These are phyloP conservation scores for Enteromius afrohamiltoni DNA, from an alignment of 2,797 vertebrate species.

Conservation along the genomic window DNA sequence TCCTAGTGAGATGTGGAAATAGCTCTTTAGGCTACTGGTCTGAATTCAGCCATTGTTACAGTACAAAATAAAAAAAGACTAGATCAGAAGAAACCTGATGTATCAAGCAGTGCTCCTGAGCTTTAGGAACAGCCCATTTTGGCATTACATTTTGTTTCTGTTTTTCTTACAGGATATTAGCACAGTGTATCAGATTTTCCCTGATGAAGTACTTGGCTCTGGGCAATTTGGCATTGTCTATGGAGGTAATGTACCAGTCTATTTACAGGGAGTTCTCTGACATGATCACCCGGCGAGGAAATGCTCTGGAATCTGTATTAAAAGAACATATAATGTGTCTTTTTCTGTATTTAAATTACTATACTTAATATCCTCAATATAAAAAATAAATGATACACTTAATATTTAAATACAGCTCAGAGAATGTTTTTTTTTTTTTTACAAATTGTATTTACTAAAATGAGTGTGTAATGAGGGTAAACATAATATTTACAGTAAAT, in stretches of 20 bases:
- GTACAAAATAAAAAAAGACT: constrained; percentile 45
- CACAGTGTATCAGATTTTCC: constrained; percentile 96
- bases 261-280: constrained; percentile 8
- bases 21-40: constrained; percentile 70
- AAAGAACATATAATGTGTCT: neutral
- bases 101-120: constrained; percentile 33
- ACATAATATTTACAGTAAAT: neutral
- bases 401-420: neutral
- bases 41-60: constrained; percentile 59
- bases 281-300: neutral
- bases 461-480: neutral
- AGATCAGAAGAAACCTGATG: constrained; percentile 35
- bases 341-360: neutral
- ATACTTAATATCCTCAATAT: neutral
- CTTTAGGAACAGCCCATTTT: constrained; percentile 23
- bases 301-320: neutral
- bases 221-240: constrained; percentile 98
- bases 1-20: constrained; percentile 70
- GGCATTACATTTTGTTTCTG: constrained; percentile 38
- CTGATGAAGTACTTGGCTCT: constrained; percentile 95
- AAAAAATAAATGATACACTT: neutral
- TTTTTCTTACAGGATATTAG: constrained; percentile 88
- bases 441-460: constrained; percentile 6
- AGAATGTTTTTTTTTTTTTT: neutral
- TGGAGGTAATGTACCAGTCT: constrained; percentile 82